Conservation (phyloP, 2,888 invertebrate species). For the Mimumesa dahlbomi region DNA sequence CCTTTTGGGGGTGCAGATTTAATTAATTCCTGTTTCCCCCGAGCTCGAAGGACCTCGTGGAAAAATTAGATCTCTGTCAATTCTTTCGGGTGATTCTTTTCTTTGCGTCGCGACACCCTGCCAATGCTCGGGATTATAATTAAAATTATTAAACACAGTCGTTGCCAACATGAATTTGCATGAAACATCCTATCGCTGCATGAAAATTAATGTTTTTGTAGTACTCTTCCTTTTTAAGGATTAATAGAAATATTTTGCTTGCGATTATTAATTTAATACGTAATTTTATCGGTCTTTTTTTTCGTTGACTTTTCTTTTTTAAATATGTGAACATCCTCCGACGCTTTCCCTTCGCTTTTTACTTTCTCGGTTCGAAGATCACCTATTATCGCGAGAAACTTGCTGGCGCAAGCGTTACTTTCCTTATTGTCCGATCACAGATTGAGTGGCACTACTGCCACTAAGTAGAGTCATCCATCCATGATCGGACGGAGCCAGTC, state of each 20-base stretch:
- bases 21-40: slow-evolving; percentile 29
- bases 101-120: no score
- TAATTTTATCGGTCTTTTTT: no score
- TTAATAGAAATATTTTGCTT: no score
- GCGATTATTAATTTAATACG: no score
- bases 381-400: slow-evolving; percentile 47
- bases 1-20: slow-evolving; percentile 20
- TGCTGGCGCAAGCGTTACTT: slow-evolving; percentile 62
- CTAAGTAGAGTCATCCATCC: slow-evolving; percentile 55
- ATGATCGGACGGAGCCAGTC: slow-evolving; percentile 36
- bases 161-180: no score
- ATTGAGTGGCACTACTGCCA: slow-evolving; percentile 60
- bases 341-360: slow-evolving; percentile 26
- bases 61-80: slow-evolving; percentile 29
- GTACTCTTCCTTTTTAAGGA: no score
- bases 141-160: no score
- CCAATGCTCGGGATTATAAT: no score
- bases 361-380: slow-evolving; percentile 44
- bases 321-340: background rate
- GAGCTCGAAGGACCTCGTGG: background rate
- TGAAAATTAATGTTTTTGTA: no score
- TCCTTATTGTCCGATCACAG: slow-evolving; percentile 55
- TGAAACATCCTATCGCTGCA: no score
- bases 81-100: no score
- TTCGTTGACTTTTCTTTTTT: no score